phyloP scores from a whole-genome alignment of 2,797 vertebrate genomes.

The Falco rusticolus region DNA sequence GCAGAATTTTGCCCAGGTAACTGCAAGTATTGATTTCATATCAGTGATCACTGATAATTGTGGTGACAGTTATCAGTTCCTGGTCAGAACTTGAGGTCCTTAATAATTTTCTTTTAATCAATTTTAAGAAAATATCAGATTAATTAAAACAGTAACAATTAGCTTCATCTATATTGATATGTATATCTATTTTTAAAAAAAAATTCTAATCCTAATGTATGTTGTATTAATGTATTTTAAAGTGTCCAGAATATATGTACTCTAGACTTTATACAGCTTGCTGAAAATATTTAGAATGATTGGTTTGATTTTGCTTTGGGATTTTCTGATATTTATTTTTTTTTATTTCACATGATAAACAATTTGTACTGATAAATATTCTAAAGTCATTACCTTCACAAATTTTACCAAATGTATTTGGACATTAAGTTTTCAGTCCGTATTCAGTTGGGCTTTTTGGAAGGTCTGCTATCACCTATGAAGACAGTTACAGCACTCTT shows the following conservation, averaged over 20 bases:
- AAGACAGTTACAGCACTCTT: neutral
- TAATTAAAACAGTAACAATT: neutral
- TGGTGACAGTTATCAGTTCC: neutral
- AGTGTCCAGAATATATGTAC: neutral
- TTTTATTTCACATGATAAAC: neutral
- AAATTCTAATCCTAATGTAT: neutral
- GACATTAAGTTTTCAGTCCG: neutral
- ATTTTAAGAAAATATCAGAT: neutral
- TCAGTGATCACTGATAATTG: neutral
- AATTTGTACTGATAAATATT: neutral
- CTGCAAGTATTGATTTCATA: neutral
- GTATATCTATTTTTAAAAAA: too few species aligned
- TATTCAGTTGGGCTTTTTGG: neutral
- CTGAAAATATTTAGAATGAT: neutral
- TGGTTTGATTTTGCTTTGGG: neutral
- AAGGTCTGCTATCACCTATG: neutral
- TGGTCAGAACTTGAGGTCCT: neutral
- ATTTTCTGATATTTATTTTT: neutral
- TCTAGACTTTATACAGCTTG: neutral
- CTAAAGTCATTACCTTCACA: neutral
- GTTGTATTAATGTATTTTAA: neutral
- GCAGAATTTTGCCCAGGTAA: neutral
- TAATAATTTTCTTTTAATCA: neutral
- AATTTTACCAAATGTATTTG: neutral
- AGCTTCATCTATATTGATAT: fast-evolving